Evolutionary conservation across 1,140 invertebrate genomes (phyloP), one percentile per base, ranked within the genome.

Genomic region (Mycetomoellerius zeteki): DNA sequence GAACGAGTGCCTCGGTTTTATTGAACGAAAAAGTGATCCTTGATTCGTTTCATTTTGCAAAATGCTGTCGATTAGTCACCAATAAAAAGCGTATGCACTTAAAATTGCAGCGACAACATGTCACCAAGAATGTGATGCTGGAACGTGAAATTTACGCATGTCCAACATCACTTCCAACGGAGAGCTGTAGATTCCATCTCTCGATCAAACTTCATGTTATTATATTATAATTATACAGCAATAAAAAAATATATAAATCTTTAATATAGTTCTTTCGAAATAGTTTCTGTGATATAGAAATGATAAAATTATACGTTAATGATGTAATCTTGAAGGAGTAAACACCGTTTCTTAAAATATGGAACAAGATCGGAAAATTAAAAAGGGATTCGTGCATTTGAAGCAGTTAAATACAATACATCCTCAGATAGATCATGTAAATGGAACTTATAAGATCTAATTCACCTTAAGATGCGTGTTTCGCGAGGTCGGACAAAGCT

Each of bases 401-500:
- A 19, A 52, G 73, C 67, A 85, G 88, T 60, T 76, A 85, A 88
- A 72, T 33, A 14, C 21, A 88, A 72, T 33, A 14, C 21, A 30
- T 47, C 24, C 33, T 47, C 37, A 0, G 21, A 4, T 4, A 14
- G 8, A 0, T 37, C 33, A n/a, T n/a, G 30, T 12, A 27, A 65
- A 56, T 87, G 33, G 21, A 84, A 50, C 30, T 85, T 58, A 27
- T 33, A 73, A 43, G 47, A 60, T 78, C 43, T 37, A 52, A 80
- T 80, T 91, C 78, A 95, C 95, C 93, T 95, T 95, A 4, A 95
- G 92, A 86, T 95, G 93, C 60, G 92, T 93, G 84, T 90, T 93
- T 85, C 88, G 94, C 7, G 94, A 91, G 62, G 92, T 91, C 0
- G 94, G 86, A 81, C 91, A 94, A 24, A 95, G 89, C 81, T 95